Evolutionary conservation across 2,888 invertebrate genomes (phyloP).

Genomic region (Omphaloscelis lunosa): DNA sequence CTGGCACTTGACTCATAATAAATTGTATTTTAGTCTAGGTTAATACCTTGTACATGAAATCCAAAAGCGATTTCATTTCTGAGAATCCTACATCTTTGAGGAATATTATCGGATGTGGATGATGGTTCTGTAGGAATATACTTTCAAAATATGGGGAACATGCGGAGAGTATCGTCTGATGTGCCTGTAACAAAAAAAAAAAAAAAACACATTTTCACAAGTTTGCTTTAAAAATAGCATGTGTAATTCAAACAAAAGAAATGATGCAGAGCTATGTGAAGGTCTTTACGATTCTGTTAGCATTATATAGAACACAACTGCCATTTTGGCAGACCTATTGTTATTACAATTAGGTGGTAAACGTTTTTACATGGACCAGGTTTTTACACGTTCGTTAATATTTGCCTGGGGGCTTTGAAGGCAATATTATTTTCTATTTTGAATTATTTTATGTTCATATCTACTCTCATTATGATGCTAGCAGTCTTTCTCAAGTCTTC

Average conservation of each 20-base stretch:
- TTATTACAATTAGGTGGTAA: constrained; percentile 82
- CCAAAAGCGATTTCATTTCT: constrained; percentile 97
- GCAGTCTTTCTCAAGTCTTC: neutral
- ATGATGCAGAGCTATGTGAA: constrained; percentile 78
- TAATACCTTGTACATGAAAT: constrained; percentile 97
- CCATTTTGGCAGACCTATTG: constrained; percentile 79
- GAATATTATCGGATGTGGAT: constrained; percentile 98
- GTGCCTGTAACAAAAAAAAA: constrained; percentile 92
- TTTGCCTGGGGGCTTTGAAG: constrained; percentile 46
- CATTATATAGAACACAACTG: constrained; percentile 77
- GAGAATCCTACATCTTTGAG: constrained; percentile 97
- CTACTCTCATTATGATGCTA: constrained; percentile 12
- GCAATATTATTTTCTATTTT: constrained; percentile 29
- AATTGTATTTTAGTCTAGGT: constrained; percentile 8
- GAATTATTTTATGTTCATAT: constrained; percentile 15
- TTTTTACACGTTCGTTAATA: constrained; percentile 59
- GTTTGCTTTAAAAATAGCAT: constrained; percentile 66
- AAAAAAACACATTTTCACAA: constrained; percentile 64
- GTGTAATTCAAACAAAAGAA: constrained; percentile 76
- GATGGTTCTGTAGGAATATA: constrained; percentile 96
- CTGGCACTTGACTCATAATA: constrained; percentile 5
- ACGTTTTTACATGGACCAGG: constrained; percentile 70
- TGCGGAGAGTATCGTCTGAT: constrained; percentile 97
- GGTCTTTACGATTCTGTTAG: constrained; percentile 79
- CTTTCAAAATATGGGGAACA: constrained; percentile 98